Percentiles rank a stretch among this genome's conserved stretches.
Evolutionary conservation across 1,140 invertebrate genomes (phyloP).

Genomic region (Zaprionus inermis): DNA sequence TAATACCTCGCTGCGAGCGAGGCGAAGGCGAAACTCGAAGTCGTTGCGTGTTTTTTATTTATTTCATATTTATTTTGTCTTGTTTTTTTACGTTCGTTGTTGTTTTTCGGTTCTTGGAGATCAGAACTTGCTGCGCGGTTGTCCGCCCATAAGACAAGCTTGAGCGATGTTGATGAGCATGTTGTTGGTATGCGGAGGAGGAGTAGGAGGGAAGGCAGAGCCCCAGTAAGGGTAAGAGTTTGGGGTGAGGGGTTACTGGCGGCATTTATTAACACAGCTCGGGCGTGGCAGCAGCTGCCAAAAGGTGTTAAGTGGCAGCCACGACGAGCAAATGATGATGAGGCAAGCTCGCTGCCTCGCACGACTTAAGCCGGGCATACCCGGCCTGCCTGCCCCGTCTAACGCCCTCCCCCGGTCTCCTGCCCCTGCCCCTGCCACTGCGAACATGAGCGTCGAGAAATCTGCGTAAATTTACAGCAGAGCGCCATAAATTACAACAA

Average conservation of each 20-base stretch:
- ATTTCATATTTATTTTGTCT: slow-evolving; percentile 8
- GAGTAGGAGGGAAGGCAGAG: background rate
- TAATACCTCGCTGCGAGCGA: slow-evolving; percentile 46
- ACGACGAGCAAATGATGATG: slow-evolving; percentile 73
- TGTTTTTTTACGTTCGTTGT: background rate
- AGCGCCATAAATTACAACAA: slow-evolving; percentile 52
- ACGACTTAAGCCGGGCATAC: slow-evolving; percentile 48
- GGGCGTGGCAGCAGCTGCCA: slow-evolving; percentile 61
- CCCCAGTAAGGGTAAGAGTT: too few relatives aligned
- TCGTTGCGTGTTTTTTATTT: slow-evolving; percentile 29
- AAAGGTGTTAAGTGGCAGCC: slow-evolving; percentile 64
- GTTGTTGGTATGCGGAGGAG: slow-evolving; percentile 15
- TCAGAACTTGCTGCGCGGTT: slow-evolving; percentile 28
- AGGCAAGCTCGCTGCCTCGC: slow-evolving; percentile 58
- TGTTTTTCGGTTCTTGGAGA: slow-evolving; percentile 31
- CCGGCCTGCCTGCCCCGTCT: background rate
- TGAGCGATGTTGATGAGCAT: slow-evolving; percentile 2
- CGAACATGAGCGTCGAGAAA: slow-evolving; percentile 57
- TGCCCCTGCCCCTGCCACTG: background rate
- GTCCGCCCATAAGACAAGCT: background rate
- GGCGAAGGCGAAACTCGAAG: slow-evolving; percentile 31
- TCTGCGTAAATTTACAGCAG: slow-evolving; percentile 63
- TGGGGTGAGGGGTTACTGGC: too few relatives aligned
- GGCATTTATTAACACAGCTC: slow-evolving; percentile 76
- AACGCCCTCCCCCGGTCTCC: background rate